Conservation (phyloP, 2,888 invertebrate species). For the Octodonta nipae region DNA sequence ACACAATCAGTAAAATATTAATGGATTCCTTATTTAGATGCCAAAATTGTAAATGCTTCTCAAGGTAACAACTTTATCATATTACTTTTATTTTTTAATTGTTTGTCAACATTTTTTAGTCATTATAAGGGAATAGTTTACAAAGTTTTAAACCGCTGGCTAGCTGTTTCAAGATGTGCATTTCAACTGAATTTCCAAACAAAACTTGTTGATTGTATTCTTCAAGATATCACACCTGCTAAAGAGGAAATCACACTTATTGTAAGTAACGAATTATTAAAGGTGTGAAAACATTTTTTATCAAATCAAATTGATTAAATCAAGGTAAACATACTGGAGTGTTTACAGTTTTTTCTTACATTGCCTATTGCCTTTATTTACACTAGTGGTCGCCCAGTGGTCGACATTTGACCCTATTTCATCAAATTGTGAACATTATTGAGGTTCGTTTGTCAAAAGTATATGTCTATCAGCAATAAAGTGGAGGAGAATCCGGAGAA, state of each 20-base stretch:
- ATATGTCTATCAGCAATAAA: too few species aligned
- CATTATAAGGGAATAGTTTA: slow-evolving; percentile 12
- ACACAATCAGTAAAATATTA: slow-evolving; percentile 16
- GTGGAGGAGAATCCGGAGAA: too few species aligned
- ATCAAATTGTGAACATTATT: too few species aligned
- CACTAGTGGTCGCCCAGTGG: too few species aligned
- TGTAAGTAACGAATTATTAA: not conserved
- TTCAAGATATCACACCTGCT: slow-evolving; percentile 16
- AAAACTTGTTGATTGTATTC: slow-evolving; percentile 14
- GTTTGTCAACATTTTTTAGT: slow-evolving; percentile 8
- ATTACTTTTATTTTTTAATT: slow-evolving; percentile 9
- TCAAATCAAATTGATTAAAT: too few species aligned
- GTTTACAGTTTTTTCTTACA: too few species aligned
- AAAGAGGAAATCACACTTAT: slow-evolving; percentile 5
- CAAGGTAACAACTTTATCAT: too few species aligned
- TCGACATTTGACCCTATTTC: too few species aligned
- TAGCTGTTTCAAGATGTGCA: slow-evolving; percentile 13
- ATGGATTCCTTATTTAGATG: slow-evolving; percentile 15
- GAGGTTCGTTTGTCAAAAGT: too few species aligned
- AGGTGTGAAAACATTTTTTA: not conserved
- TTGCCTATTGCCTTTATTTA: too few species aligned
- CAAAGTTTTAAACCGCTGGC: slow-evolving; percentile 14
- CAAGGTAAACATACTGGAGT: too few species aligned
- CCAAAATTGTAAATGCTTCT: slow-evolving; percentile 18
- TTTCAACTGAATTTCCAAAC: slow-evolving; percentile 17